These are phyloP conservation scores for Cinara cedri DNA, from an alignment of 2,888 invertebrate species.

Conservation along the genomic window DNA sequence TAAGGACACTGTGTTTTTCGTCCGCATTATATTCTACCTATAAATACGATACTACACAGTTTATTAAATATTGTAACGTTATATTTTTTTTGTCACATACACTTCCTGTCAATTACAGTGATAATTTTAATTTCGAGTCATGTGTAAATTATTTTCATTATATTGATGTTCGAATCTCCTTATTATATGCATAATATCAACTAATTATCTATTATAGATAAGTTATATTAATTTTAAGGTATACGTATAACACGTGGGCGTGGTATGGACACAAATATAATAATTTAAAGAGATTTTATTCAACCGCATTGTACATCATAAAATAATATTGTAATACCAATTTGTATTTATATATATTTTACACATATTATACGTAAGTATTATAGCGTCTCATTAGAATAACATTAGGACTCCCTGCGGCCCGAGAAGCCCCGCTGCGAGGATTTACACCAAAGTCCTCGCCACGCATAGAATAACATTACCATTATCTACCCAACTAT, in stretches of 20 bases:
- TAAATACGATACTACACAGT: too few relatives aligned
- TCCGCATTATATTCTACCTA: constrained; percentile 6
- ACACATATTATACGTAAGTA: neutral
- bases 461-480: constrained; percentile 54
- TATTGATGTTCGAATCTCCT: neutral
- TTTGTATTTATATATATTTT: constrained; percentile 41
- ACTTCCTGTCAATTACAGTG: constrained; percentile 38
- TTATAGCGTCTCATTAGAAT: constrained; percentile 53
- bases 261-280: neutral
- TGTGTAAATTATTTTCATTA: neutral
- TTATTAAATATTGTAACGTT: constrained; percentile 44
- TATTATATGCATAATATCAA: too few relatives aligned
- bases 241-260: constrained; percentile 6
- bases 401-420: constrained; percentile 57
- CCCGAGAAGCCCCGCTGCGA: constrained; percentile 48
- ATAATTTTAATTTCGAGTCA: constrained; percentile 1
- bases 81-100: neutral
- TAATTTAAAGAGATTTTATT: constrained; percentile 28
- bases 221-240: too few relatives aligned
- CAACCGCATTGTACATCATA: constrained; percentile 26
- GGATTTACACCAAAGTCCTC: constrained; percentile 55
- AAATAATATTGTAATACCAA: constrained; percentile 42
- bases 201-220: too few relatives aligned
- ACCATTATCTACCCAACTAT: constrained; percentile 52
- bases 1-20: constrained; percentile 9